Conservation (phyloP, 1,140 invertebrate genomes). For the Hylyphantes graminicola region DNA sequence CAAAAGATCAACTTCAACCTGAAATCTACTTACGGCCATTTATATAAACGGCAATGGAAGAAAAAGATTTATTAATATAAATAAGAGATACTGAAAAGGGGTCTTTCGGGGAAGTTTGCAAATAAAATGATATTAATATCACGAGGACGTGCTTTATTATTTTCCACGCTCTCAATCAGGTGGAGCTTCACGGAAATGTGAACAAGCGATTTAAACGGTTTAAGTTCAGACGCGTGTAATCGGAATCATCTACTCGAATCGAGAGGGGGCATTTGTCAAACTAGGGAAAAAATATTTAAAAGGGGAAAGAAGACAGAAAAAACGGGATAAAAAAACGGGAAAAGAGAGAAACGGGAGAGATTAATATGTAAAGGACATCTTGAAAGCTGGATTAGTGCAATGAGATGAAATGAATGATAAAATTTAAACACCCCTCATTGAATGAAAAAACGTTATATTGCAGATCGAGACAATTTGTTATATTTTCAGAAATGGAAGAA, state of each 20-base stretch:
- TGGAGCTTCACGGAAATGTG: slow-evolving; percentile 20
- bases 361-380: neutral
- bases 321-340: neutral
- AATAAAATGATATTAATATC: slow-evolving; percentile 55
- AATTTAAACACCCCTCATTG: neutral
- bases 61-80: slow-evolving; percentile 51
- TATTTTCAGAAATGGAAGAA: neutral
- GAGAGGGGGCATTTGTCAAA: slow-evolving; percentile 28
- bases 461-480: too few species aligned
- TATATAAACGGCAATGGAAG: slow-evolving; percentile 22
- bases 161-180: slow-evolving; percentile 16
- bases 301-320: neutral
- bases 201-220: slow-evolving; percentile 50
- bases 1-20: slow-evolving; percentile 1
- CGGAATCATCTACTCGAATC: slow-evolving; percentile 4
- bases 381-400: slow-evolving; percentile 19
- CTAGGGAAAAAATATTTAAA: neutral
- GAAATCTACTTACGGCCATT: slow-evolving; percentile 20
- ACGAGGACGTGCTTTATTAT: neutral
- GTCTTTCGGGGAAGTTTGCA: slow-evolving; percentile 4
- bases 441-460: too few species aligned
- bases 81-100: slow-evolving; percentile 18
- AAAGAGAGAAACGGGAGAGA: neutral
- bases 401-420: slow-evolving; percentile 16
- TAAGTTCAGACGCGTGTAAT: slow-evolving; percentile 32